Evolutionary conservation across 2,797 vertebrate species (phyloP).

Genomic region (Oreonectes daqikongensis): DNA sequence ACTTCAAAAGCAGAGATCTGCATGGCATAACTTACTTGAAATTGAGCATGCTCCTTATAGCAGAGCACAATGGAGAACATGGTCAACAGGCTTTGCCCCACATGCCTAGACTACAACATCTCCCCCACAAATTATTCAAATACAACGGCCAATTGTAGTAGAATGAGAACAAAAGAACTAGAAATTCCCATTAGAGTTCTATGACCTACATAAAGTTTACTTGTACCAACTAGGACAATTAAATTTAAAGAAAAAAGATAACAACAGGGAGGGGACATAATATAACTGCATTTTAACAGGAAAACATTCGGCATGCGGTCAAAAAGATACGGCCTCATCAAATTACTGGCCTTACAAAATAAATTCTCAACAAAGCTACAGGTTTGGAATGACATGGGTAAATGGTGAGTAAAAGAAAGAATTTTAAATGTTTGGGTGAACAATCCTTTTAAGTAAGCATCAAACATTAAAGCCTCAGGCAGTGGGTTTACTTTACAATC

Average conservation of each 20-base stretch:
- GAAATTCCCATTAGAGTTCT: constrained; percentile 27
- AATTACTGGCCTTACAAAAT: background rate
- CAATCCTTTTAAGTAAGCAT: too few relatives aligned
- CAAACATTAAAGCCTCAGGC: background rate
- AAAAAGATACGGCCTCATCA: constrained; percentile 2
- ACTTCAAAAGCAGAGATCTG: constrained; percentile 12
- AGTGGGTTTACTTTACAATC: background rate
- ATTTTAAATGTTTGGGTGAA: too few relatives aligned
- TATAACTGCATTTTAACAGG: too few relatives aligned
- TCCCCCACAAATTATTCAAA: constrained; percentile 64
- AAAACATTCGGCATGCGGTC: too few relatives aligned
- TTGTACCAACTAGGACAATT: constrained; percentile 2
- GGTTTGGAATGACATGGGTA: too few relatives aligned
- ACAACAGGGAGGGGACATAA: too few relatives aligned
- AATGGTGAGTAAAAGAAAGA: too few relatives aligned
- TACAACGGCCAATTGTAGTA: constrained; percentile 67
- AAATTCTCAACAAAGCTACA: background rate
- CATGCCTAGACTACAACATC: constrained; percentile 66
- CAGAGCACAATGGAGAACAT: constrained; percentile 32
- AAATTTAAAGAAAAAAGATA: too few relatives aligned
- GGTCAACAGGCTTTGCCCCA: constrained; percentile 49
- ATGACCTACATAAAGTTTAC: constrained; percentile 11
- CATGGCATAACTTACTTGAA: background rate
- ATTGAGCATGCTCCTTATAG: background rate
- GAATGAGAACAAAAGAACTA: constrained; percentile 42